A percentile compares a stretch with the other conserved stretches of the same genome.
phyloP scores from a whole-genome alignment of 2,797 vertebrate genomes.

The Sebastes hopkinsi region DNA sequence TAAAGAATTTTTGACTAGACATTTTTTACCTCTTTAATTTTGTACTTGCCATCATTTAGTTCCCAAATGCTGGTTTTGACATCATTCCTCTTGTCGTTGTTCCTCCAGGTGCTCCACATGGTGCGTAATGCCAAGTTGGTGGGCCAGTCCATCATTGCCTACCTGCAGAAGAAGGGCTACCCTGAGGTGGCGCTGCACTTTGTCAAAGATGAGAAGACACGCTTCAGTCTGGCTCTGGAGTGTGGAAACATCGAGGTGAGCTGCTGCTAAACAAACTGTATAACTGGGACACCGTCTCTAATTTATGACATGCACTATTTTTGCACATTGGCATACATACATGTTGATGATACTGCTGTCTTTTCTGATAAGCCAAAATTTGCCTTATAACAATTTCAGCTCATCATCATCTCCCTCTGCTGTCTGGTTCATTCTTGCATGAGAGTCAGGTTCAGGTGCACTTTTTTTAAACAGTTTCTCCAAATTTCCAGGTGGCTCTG shows the following conservation, averaged over 20 bases:
- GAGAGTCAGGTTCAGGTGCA: neutral
- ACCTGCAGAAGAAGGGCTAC: slow-evolving; percentile 98
- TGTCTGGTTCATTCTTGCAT: neutral
- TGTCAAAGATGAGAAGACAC: slow-evolving; percentile 97
- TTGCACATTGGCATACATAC: neutral
- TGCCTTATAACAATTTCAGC: neutral
- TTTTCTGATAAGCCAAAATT: neutral
- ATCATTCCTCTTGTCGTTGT: neutral
- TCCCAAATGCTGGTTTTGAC: neutral
- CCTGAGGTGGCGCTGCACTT: slow-evolving; percentile 97
- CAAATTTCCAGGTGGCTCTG: slow-evolving; percentile 87
- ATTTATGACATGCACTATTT: neutral
- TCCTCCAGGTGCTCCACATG: slow-evolving; percentile 94
- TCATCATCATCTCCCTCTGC: neutral
- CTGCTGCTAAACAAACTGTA: neutral
- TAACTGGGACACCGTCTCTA: neutral
- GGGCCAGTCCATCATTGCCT: slow-evolving; percentile 98
- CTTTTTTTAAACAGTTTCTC: neutral
- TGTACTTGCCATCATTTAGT: neutral
- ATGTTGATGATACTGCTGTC: neutral
- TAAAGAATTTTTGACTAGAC: rapidly evolving
- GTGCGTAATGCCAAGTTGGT: slow-evolving; percentile 96
- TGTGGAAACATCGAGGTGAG: slow-evolving; percentile 97
- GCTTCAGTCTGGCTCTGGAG: slow-evolving; percentile 95
- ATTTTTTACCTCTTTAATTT: neutral